Conservation (phyloP, 2,113 vertebrate genomes). For the Chascanopsetta lugubris region DNA sequence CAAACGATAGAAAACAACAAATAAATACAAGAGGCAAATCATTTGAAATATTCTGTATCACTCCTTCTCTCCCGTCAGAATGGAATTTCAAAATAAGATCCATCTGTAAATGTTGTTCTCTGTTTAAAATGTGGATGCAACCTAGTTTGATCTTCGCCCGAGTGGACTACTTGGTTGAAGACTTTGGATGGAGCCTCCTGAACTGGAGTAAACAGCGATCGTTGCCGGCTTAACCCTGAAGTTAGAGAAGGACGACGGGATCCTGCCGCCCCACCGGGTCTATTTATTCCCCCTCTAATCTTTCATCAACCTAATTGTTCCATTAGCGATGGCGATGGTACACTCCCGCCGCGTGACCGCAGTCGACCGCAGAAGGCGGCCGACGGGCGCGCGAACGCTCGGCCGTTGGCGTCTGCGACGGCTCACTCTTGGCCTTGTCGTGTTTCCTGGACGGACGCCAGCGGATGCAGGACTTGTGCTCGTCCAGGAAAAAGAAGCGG, state of each 20-base stretch:
- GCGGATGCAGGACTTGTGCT: slow-evolving; percentile 93
- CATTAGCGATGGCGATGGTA: background rate
- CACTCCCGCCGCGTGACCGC: background rate
- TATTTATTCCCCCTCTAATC: background rate
- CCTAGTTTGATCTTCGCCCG: no score
- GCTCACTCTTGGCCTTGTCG: slow-evolving; percentile 96
- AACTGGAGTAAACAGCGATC: background rate
- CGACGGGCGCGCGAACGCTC: no score
- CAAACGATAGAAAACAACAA: background rate
- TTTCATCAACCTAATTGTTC: background rate
- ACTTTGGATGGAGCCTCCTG: background rate
- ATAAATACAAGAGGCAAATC: background rate
- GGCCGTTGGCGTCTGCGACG: no score
- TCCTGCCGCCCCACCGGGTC: background rate
- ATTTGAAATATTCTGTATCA: no score
- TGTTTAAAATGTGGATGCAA: no score
- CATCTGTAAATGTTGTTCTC: no score
- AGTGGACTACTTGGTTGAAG: background rate
- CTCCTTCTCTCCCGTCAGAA: no score
- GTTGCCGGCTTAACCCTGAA: background rate
- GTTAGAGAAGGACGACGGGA: background rate
- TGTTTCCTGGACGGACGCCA: slow-evolving; percentile 97
- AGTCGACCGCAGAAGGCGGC: no score
- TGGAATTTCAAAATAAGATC: no score
- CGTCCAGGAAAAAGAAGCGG: slow-evolving; percentile 92